phyloP scores from a whole-genome alignment of 2,113 vertebrate genomes.

The Nesogale talazaci region DNA sequence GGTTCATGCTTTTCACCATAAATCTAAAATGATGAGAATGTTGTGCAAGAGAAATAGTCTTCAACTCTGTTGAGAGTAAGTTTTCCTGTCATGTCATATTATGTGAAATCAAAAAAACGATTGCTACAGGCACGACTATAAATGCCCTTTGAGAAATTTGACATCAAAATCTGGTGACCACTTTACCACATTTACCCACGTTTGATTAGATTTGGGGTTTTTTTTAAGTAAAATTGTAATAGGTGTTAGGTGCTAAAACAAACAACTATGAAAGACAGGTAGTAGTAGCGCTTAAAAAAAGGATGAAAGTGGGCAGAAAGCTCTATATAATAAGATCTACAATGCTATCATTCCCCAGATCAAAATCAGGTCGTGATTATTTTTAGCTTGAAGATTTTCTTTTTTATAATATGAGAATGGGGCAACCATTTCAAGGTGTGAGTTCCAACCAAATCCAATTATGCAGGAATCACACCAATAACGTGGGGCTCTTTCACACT shows the following conservation, averaged over 20 bases:
- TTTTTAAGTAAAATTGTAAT: conserved; percentile 12
- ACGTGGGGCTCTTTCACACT: conserved; percentile 21
- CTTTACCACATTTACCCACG: conserved; percentile 20
- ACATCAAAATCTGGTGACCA: conserved; percentile 33
- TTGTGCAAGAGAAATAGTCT: neutral
- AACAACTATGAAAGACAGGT: neutral
- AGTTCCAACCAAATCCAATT: conserved; percentile 58
- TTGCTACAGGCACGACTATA: neutral
- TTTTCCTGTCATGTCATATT: conserved; percentile 37
- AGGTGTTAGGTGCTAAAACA: conserved; percentile 34
- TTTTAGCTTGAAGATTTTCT: conserved; percentile 26
- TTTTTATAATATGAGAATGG: conserved; percentile 37
- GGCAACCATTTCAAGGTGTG: conserved; percentile 51
- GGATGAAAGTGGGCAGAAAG: conserved; percentile 24
- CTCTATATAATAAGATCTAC: conserved; percentile 45
- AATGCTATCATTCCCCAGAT: conserved; percentile 9
- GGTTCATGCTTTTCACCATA: neutral
- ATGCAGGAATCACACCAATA: conserved; percentile 21
- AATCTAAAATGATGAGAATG: neutral
- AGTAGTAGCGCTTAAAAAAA: neutral
- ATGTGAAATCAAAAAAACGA: conserved; percentile 46
- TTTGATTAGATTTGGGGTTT: conserved; percentile 14
- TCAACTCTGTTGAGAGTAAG: neutral
- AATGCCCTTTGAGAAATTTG: conserved; percentile 52
- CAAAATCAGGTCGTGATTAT: conserved; percentile 50